Base-by-base conservation (phyloP, 2,888 invertebrate genomes). In the Barypeithes pellucidus region DNA sequence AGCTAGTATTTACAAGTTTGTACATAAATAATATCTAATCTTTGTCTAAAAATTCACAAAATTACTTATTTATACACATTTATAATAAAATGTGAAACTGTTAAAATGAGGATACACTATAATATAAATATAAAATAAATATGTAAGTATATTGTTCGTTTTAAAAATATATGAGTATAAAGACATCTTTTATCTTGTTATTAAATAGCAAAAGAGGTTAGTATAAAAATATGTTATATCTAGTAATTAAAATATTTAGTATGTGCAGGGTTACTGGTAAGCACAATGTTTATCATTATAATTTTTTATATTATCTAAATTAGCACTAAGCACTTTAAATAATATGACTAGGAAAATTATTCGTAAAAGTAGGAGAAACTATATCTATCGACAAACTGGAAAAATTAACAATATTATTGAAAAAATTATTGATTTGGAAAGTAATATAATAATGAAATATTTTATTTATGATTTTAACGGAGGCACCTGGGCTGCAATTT, bases 31-130 rank as follows among this genome's bases (percentile, higher is more conserved):
- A 52, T n/a, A 29, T 52, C n/a, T 29, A 29, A 29, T 52, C n/a
- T 52, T 52, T 52, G 8, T 52, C 14, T 29, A 52, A 0, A n/a
- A 52, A 52, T 52, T 52, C 14, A 52, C 52, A 52, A 24, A 47
- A 52, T 4, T 52, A 24, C n/a, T 24, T 24, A 24, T 5, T 24
- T 24, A 52, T 22, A 24, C 1, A 52, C 24, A 52, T 24, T 24
- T 50, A n/a, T n/a, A 50, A 50, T 50, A 52, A 52, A 52, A 24
- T 52, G 22, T 50, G 5, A 52, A 52, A 24, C 52, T 52, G n/a
- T 24, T 7, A 24, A n/a, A 29, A 52, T 52, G 7, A 0, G 29
- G 3, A 52, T 18, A 2, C 16, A 9, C 7, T 29, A 29, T 29
- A 29, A 29, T 8, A 29, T 29, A 4, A 29, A 29, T 29, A 29